Evolutionary conservation across 2,113 vertebrate species (phyloP).

Genomic region (Seriola rivoliana): DNA sequence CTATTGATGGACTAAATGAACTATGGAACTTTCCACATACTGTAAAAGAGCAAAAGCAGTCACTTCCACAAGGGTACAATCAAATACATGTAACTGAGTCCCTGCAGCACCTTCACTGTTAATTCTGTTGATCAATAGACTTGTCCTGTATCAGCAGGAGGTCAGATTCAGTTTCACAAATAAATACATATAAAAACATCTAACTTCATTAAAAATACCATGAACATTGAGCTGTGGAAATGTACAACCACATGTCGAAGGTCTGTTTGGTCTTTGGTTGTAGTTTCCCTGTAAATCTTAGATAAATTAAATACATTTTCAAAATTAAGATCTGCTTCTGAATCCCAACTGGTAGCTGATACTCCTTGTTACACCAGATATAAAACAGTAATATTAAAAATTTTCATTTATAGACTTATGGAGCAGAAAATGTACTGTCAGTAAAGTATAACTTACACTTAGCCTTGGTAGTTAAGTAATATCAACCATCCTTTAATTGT

Average conservation of each 20-base stretch:
- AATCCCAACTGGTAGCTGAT: neutral
- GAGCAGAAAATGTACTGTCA: neutral
- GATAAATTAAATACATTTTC: constrained; percentile 8
- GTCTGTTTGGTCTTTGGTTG: neutral
- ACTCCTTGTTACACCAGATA: neutral
- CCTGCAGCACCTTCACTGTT: neutral
- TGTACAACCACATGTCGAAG: neutral
- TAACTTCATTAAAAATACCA: constrained; percentile 16
- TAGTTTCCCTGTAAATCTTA: neutral
- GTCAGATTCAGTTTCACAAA: neutral
- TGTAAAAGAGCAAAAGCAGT: constrained; percentile 4
- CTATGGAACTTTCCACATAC: constrained; percentile 56
- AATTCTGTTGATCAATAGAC: neutral
- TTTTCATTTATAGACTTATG: neutral
- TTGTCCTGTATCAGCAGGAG: neutral
- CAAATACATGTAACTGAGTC: neutral
- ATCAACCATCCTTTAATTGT: neutral
- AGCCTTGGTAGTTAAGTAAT: neutral
- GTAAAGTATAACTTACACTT: neutral
- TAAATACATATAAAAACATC: neutral
- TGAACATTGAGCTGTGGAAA: constrained; percentile 16
- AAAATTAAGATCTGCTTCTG: neutral
- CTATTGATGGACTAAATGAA: constrained; percentile 46
- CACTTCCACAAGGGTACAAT: neutral
- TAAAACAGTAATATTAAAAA: neutral